Evolutionary conservation across 2,888 invertebrate species (phyloP).

Genomic region (Bombylius major): DNA sequence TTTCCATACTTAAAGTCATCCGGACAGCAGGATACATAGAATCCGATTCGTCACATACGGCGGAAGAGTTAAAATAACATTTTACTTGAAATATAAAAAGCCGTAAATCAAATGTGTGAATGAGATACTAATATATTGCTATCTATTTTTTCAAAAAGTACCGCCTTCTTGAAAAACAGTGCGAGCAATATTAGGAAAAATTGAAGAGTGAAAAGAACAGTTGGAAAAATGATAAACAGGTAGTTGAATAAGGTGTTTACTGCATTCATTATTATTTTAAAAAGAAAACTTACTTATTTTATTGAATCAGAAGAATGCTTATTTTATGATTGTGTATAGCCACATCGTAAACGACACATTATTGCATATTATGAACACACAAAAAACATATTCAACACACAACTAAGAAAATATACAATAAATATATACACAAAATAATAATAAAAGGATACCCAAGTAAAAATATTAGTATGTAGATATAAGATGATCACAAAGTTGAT

Average conservation of each 20-base stretch:
- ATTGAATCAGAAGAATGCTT: not conserved
- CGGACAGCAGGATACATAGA: not conserved
- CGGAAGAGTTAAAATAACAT: conserved; percentile 5
- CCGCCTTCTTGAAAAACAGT: conserved; percentile 9
- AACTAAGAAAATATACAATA: no score
- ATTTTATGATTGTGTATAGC: conserved; percentile 8
- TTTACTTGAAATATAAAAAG: conserved; percentile 17
- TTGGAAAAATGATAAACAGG: conserved; percentile 13
- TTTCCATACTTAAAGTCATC: no score
- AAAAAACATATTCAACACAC: no score
- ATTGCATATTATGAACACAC: not conserved
- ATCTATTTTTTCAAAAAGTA: conserved; percentile 11
- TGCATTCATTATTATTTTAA: no score
- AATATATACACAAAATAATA: no score
- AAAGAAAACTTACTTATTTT: no score
- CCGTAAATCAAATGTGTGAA: conserved; percentile 20
- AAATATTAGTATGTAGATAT: no score
- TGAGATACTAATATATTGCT: conserved; percentile 6
- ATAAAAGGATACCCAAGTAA: no score
- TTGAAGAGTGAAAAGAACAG: not conserved
- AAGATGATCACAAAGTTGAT: not conserved
- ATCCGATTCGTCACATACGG: not conserved
- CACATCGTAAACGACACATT: conserved; percentile 5
- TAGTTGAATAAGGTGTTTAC: conserved; percentile 11
- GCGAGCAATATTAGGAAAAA: conserved; percentile 4